Conservation (phyloP, 1,140 invertebrate genomes). For the Brachionus rotundiformis region DNA sequence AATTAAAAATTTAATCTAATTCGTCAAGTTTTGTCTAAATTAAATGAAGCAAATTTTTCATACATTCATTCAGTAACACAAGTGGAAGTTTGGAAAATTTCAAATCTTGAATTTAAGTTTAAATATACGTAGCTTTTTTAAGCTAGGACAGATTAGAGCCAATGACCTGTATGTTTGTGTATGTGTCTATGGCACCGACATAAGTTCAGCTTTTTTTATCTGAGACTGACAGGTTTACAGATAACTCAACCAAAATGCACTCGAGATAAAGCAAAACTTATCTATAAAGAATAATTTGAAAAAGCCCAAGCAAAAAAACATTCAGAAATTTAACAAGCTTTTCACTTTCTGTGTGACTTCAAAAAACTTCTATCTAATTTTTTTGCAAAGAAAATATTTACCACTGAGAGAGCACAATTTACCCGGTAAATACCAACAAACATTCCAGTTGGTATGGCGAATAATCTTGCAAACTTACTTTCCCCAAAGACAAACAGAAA, state of each 20-base stretch:
- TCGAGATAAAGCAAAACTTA: constrained; percentile 5
- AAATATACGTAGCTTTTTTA: background rate
- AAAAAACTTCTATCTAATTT: no score
- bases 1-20: no score
- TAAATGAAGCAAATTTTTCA: background rate
- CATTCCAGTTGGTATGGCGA: no score
- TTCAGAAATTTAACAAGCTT: no score
- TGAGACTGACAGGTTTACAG: background rate
- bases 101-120: background rate
- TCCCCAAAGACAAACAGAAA: background rate
- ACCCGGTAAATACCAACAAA: no score
- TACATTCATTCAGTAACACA: background rate
- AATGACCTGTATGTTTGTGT: background rate
- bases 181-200: background rate
- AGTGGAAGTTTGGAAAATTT: background rate
- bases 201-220: background rate
- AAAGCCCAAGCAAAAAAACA: no score
- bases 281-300: no score
- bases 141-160: background rate
- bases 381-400: no score
- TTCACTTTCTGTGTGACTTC: no score
- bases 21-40: background rate
- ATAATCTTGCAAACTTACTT: no score
- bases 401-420: no score
- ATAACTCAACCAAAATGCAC: background rate